Conservation (phyloP, 2,797 vertebrate genomes). For the Mormyrus hasselquistii region DNA sequence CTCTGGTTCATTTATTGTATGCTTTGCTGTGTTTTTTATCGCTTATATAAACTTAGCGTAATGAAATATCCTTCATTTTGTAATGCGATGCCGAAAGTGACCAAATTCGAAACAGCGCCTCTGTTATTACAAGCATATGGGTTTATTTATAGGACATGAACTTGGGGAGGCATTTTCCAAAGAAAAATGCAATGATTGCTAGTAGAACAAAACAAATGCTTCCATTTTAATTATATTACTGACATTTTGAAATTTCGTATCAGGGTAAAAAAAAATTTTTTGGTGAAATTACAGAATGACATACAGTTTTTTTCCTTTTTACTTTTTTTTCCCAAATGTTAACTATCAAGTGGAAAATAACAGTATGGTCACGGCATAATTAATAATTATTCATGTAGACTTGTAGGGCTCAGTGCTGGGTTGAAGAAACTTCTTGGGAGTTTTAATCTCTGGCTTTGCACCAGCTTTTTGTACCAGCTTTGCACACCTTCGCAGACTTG, state of each 20-base stretch:
- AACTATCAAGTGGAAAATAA: too few relatives aligned
- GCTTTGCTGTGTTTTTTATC: not conserved
- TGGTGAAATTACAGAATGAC: not conserved
- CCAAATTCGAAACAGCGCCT: not conserved
- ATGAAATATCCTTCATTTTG: not conserved
- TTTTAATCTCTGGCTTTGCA: not conserved
- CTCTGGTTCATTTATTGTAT: not conserved
- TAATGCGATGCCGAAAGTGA: not conserved
- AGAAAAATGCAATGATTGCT: not conserved
- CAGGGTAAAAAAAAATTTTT: not conserved
- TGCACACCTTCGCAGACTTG: not conserved
- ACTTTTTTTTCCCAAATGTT: too few relatives aligned
- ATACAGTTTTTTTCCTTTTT: too few relatives aligned
- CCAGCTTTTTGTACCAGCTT: not conserved
- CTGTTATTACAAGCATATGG: not conserved
- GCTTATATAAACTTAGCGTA: not conserved
- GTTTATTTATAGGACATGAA: too few relatives aligned
- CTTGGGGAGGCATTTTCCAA: too few relatives aligned
- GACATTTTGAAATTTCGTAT: not conserved
- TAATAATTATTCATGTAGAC: not conserved
- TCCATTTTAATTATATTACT: not conserved
- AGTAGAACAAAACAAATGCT: not conserved
- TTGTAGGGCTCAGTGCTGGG: not conserved
- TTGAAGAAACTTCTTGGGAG: not conserved
- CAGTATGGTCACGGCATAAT: not conserved